These are phyloP conservation scores for Benthosema pterotum DNA, from an alignment of 2,797 vertebrate genomes.

Conservation along the genomic window DNA sequence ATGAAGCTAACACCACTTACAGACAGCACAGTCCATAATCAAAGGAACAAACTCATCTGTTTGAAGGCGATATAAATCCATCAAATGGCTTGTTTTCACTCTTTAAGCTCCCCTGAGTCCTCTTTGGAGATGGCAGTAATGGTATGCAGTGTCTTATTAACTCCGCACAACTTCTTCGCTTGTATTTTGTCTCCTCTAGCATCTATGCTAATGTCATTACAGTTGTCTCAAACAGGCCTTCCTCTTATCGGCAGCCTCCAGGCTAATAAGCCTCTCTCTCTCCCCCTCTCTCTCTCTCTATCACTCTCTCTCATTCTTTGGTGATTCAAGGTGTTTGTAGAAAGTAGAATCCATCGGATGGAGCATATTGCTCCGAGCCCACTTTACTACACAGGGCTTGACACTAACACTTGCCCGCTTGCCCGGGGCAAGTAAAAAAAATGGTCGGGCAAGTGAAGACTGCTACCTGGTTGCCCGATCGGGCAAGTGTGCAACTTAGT, in stretches of 20 bases:
- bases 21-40: constrained; percentile 4
- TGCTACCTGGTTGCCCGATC: too few species aligned
- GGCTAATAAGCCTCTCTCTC: constrained; percentile 28
- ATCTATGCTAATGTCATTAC: constrained; percentile 41
- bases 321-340: neutral
- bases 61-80: constrained; percentile 1
- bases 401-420: too few species aligned
- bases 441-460: too few species aligned
- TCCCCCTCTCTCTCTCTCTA: constrained; percentile 5
- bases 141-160: constrained; percentile 33
- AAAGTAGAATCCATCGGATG: too few species aligned
- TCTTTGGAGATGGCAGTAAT: constrained; percentile 10
- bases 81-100: constrained; percentile 17
- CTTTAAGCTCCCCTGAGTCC: neutral
- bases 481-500: too few species aligned
- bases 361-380: too few species aligned
- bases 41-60: constrained; percentile 19
- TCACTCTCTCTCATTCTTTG: neutral
- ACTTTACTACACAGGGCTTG: too few species aligned
- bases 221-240: constrained; percentile 26
- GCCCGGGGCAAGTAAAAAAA: too few species aligned
- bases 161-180: constrained; percentile 23
- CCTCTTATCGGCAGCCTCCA: constrained; percentile 48
- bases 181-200: constrained; percentile 32
- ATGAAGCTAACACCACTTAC: neutral